Base-by-base conservation (phyloP, 2,888 invertebrate genomes). In the Trichacis sp. region DNA sequence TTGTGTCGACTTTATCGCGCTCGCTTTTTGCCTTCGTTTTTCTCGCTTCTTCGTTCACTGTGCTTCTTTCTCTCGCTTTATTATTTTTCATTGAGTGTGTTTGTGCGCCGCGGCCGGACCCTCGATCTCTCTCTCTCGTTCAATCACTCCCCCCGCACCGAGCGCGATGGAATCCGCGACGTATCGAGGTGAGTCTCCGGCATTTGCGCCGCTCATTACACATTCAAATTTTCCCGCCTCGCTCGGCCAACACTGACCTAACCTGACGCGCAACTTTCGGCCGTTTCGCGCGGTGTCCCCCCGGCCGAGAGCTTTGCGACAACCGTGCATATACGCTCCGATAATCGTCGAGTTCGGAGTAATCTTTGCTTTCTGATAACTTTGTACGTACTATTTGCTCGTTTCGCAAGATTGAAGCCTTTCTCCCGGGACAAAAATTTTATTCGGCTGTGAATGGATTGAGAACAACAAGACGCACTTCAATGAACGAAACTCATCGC, bases 201-300 rank as follows among this genome's bases (percentile, higher is more conserved):
- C 9, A 11, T 11, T n/a, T 12, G n/a, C 18, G 17, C 40, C 8
- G 18, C 43, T 36, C 8, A 29, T 30, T 49, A 18, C 19, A 29
- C 30, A 45, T 50, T 36, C 56, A 36, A 50, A 43, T 57, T 57
- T 56, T 50, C 30, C 49, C 50, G 56, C 56, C 40, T 48, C 47
- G 24, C 36, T 8, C 14, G 15, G 40, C 15, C 19, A 19, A 4
- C 43, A 24, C 17, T n/a, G 43, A 49, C 30, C 40, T 46, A 47
- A 54, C 46, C 38, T 46, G 17, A 18, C 54, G 38, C 15, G 20
- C 36, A 19, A 36, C 36, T 18, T 49, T 17, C 18, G 19, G n/a
- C 19, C 5, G 43, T n/a, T n/a, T n/a, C n/a, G n/a, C n/a, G n/a
- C n/a, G n/a, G n/a, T n/a, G n/a, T n/a, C n/a, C n/a, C n/a, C n/a